These are phyloP conservation scores for Momotus momota DNA, from an alignment of 2,797 vertebrate species.

Conservation along the genomic window DNA sequence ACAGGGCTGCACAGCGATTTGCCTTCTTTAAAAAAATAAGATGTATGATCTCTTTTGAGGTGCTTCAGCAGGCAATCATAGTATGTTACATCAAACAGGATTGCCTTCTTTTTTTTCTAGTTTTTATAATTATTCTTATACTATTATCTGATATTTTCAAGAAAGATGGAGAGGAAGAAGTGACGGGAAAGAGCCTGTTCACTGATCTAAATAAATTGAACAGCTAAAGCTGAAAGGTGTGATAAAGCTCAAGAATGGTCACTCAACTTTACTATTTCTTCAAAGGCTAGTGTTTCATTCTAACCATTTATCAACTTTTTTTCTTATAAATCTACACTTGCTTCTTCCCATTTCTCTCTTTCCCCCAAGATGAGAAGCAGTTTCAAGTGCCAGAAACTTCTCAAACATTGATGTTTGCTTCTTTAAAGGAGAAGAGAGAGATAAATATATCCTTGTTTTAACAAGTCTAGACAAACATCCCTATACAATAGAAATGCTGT, in stretches of 20 bases:
- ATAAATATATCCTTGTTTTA: background rate
- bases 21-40: background rate
- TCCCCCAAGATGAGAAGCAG: background rate
- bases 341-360: background rate
- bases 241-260: background rate
- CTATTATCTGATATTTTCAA: background rate
- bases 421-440: background rate
- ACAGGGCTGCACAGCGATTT: background rate
- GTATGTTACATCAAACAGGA: background rate
- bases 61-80: background rate
- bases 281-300: background rate
- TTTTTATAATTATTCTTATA: background rate
- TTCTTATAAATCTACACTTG: background rate
- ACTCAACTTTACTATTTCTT: background rate
- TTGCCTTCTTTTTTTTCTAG: background rate
- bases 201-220: background rate
- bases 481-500: background rate
- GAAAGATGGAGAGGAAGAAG: background rate
- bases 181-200: background rate
- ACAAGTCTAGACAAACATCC: constrained; percentile 18
- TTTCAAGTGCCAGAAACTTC: background rate
- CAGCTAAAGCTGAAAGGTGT: background rate
- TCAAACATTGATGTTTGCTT: background rate
- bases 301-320: background rate
- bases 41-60: background rate